Conservation (phyloP, 2,888 invertebrate species). For the Thumatha senex region DNA sequence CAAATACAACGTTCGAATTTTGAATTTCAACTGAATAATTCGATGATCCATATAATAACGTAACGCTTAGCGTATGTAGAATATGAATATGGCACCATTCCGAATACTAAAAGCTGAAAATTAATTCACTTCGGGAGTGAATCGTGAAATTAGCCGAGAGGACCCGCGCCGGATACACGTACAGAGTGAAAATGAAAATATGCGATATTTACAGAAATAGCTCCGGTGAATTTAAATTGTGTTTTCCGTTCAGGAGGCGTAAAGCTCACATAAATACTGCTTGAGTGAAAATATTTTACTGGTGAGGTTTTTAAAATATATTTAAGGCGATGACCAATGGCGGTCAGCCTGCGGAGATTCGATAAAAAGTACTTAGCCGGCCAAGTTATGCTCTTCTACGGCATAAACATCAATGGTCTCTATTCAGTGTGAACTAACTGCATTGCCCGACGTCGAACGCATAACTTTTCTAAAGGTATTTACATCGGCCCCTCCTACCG, state of each 20-base stretch:
- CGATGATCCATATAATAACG: conserved; percentile 30
- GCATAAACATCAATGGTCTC: too few relatives aligned
- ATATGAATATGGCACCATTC: conserved; percentile 18
- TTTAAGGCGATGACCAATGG: background rate
- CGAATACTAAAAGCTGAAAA: conserved; percentile 32
- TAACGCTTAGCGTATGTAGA: conserved; percentile 29
- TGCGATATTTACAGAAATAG: conserved; percentile 14
- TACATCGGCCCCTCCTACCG: too few relatives aligned
- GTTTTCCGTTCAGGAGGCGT: background rate
- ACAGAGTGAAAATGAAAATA: conserved; percentile 24
- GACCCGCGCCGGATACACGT: conserved; percentile 21
- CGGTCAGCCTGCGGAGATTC: background rate
- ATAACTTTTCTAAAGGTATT: too few relatives aligned
- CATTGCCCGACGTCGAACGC: too few relatives aligned
- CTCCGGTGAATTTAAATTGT: conserved; percentile 1
- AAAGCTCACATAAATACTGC: conserved; percentile 1
- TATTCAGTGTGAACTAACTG: too few relatives aligned
- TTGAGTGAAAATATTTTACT: background rate
- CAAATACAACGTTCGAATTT: conserved; percentile 13
- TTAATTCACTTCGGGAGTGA: conserved; percentile 31
- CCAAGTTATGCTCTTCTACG: too few relatives aligned
- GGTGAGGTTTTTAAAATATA: background rate
- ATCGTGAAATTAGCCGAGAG: conserved; percentile 31
- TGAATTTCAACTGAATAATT: conserved; percentile 27
- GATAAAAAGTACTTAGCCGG: too few relatives aligned